Evolutionary conservation across 2,797 vertebrate species (phyloP), one percentile per base, ranked within the genome.

Genomic region (Scyliorhinus canicula): DNA sequence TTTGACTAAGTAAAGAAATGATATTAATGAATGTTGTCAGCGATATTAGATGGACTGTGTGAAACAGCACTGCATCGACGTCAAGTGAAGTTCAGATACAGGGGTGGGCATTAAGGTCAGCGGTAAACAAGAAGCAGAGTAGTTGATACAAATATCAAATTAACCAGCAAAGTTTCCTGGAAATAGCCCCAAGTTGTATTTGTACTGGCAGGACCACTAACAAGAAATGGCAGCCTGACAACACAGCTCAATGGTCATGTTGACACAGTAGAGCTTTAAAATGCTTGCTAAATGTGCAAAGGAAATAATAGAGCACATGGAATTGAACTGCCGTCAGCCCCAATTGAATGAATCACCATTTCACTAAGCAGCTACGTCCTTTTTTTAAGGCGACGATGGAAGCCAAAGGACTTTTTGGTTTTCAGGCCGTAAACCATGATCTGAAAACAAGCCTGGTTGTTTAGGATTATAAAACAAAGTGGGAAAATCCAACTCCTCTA

Each of bases 181-280:
- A 86, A 86, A 86, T 86, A 55, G 28, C 85, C 55, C 16, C 85
- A 88, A 19, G 31, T 88, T 57, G 31, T 88, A 86, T 86, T 86
- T 86, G 84, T 86, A 9, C 28, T 86, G 84, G 84, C 84, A 55
- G 52, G 84, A 86, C 11, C 50, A 35, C 50, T 35, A 55, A 55
- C 11, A 0, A 52, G 84, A 31, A 86, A 86, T 86, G 84, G 84
- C 28, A 88, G 55, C 14, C 16, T 88, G 52, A n/a, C 85, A 88
- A 35, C 85, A 60, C 52, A n/a, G 35, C 47, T n/a, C 52, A 88
- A 88, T 50, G 31, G 55, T 9, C 55, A n/a, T 35, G 31, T 19
- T 88, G 85, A 60, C 55, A 35, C 12, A 35, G 31, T n/a, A n/a
- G 31, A 57, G 31, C 50, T 86, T 35, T 86, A 28, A 52, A 55